These are phyloP conservation scores for Loris lydekkerianus DNA, from an alignment of 2,797 vertebrate species.

Conservation along the genomic window DNA sequence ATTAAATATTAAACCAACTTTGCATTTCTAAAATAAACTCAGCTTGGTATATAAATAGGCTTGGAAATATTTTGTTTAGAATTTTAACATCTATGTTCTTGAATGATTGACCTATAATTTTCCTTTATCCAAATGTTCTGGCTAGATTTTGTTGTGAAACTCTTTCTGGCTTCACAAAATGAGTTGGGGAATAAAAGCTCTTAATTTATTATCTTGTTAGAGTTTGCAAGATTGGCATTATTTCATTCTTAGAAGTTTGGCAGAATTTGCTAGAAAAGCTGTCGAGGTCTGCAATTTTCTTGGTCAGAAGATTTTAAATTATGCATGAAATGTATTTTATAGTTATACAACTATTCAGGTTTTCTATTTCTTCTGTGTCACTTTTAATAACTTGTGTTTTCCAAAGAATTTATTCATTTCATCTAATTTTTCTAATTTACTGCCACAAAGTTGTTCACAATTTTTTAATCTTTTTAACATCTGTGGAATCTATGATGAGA, in stretches of 20 bases:
- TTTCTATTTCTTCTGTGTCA: background rate
- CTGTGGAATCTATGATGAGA: background rate
- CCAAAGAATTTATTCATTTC: background rate
- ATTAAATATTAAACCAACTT: slow-evolving; percentile 28
- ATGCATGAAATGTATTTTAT: background rate
- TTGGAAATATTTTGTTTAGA: slow-evolving; percentile 39
- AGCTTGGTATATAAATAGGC: background rate
- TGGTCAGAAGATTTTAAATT: background rate
- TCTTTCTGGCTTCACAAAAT: background rate
- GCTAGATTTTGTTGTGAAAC: background rate
- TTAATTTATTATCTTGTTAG: slow-evolving; percentile 30
- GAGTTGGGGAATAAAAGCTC: background rate
- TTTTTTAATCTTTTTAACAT: background rate
- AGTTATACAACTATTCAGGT: slow-evolving; percentile 2
- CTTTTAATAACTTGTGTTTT: slow-evolving; percentile 3
- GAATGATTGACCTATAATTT: background rate
- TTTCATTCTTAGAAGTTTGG: background rate
- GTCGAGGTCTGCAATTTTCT: background rate
- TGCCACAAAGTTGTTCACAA: background rate
- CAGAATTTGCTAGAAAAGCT: slow-evolving; percentile 12
- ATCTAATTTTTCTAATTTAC: slow-evolving; percentile 1
- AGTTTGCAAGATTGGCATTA: background rate
- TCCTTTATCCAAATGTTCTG: background rate
- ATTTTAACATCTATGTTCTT: background rate
- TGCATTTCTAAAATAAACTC: background rate